Evolutionary conservation across 2,888 invertebrate species (phyloP).

Genomic region (Oligia strigilis): DNA sequence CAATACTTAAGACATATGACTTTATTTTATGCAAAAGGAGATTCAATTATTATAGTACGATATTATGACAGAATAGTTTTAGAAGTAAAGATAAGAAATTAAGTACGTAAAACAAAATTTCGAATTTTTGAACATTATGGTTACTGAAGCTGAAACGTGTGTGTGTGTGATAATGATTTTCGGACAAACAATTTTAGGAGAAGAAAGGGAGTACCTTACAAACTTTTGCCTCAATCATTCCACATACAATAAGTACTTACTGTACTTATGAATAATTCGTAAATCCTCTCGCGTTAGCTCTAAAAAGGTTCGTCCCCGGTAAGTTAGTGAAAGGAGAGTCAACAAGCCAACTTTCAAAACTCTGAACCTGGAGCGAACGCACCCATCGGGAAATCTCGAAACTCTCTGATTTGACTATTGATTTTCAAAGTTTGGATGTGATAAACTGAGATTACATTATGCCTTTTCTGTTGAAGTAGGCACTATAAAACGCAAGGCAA

Average conservation of each 20-base stretch:
- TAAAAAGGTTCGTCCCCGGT: constrained; percentile 33
- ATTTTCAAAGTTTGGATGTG: constrained; percentile 42
- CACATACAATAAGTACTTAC: constrained; percentile 26
- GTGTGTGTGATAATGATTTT: too few species aligned
- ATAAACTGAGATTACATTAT: constrained; percentile 8
- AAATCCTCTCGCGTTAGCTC: constrained; percentile 32
- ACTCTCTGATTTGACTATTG: constrained; percentile 44
- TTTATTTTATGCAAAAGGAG: too few species aligned
- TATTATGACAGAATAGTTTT: too few species aligned
- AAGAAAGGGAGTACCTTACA: too few species aligned
- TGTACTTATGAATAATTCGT: constrained; percentile 50
- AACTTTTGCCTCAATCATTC: not conserved
- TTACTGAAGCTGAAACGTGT: too few species aligned
- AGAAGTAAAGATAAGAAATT: too few species aligned
- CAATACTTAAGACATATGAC: too few species aligned
- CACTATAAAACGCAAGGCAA: not conserved
- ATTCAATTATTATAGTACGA: too few species aligned
- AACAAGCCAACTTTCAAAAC: constrained; percentile 52
- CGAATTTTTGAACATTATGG: too few species aligned
- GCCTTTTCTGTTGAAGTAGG: not conserved
- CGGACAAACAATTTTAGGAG: too few species aligned
- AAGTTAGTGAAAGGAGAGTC: constrained; percentile 54
- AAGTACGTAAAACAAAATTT: too few species aligned
- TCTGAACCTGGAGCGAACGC: constrained; percentile 39
- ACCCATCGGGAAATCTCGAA: constrained; percentile 52